Percentiles rank a stretch among this genome's conserved stretches.
These are phyloP conservation scores for Cryptoblepharus egeriae DNA, from an alignment of 2,797 vertebrate species.

Conservation along the genomic window DNA sequence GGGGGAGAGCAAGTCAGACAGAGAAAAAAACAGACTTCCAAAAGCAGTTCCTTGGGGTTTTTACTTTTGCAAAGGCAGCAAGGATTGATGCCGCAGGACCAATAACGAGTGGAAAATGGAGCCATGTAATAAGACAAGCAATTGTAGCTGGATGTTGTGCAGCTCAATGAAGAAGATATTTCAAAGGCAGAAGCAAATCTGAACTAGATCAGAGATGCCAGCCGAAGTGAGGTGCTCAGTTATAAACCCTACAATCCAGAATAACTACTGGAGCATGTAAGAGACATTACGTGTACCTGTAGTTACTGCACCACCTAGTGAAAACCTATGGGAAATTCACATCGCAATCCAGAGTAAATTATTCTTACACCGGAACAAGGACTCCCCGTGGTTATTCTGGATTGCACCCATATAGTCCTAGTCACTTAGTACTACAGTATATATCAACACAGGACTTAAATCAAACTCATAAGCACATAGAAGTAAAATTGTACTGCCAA, in stretches of 20 bases:
- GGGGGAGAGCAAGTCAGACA: background rate
- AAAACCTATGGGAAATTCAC: no score
- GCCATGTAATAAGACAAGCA: background rate
- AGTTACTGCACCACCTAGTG: no score
- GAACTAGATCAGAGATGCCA: background rate
- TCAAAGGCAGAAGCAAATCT: conserved; percentile 15
- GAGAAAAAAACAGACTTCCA: background rate
- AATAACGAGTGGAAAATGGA: background rate
- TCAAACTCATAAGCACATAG: background rate
- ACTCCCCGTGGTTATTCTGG: no score
- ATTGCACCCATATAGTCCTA: no score
- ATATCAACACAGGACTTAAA: background rate
- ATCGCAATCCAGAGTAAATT: no score
- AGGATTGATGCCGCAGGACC: rapidly evolving
- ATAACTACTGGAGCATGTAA: no score
- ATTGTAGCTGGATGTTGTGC: background rate
- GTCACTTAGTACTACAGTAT: no score
- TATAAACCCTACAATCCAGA: no score
- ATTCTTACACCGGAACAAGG: no score
- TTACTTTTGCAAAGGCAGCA: background rate
- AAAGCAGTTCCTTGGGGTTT: background rate
- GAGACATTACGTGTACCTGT: no score
- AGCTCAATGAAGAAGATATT: background rate
- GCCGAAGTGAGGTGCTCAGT: background rate
- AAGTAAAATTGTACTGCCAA: background rate